A percentile compares a stretch with the other conserved stretches of the same genome.
Conservation (phyloP, 2,888 invertebrate species). For the Argynnis bischoffii region DNA sequence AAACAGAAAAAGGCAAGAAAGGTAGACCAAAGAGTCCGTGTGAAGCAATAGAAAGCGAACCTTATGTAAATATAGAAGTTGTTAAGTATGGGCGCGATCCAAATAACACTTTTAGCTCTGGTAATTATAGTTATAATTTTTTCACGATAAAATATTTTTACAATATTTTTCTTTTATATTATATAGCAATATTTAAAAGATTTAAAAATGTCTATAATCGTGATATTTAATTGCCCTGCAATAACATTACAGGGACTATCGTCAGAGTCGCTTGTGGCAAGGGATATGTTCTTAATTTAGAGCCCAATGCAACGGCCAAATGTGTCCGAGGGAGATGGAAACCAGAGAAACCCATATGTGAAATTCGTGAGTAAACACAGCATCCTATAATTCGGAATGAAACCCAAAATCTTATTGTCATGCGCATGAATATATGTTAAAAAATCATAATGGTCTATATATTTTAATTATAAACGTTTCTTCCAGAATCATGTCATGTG, state of each 20-base stretch:
- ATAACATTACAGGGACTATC: constrained; percentile 81
- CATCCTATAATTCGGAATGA: constrained; percentile 35
- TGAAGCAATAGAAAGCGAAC: constrained; percentile 84
- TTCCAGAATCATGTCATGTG: constrained; percentile 86
- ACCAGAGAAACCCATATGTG: constrained; percentile 90
- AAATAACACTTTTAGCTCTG: constrained; percentile 88
- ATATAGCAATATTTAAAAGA: no score
- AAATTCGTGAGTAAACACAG: constrained; percentile 84
- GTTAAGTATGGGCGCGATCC: constrained; percentile 87
- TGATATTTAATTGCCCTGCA: neutral
- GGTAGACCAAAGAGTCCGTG: constrained; percentile 85
- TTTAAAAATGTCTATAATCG: neutral
- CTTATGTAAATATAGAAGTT: constrained; percentile 86
- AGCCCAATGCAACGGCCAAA: constrained; percentile 88
- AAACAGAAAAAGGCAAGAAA: constrained; percentile 66
- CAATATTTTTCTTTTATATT: neutral
- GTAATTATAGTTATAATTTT: constrained; percentile 47
- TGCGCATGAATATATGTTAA: constrained; percentile 17
- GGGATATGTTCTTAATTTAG: constrained; percentile 89
- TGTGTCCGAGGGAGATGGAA: constrained; percentile 94
- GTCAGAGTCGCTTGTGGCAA: constrained; percentile 89
- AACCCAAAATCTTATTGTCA: constrained; percentile 18
- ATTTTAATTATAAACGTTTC: constrained; percentile 1
- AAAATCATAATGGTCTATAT: neutral
- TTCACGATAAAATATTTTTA: neutral